Base-by-base conservation (phyloP, 2,888 invertebrate genomes). In the Phyllotreta cruciferae region DNA sequence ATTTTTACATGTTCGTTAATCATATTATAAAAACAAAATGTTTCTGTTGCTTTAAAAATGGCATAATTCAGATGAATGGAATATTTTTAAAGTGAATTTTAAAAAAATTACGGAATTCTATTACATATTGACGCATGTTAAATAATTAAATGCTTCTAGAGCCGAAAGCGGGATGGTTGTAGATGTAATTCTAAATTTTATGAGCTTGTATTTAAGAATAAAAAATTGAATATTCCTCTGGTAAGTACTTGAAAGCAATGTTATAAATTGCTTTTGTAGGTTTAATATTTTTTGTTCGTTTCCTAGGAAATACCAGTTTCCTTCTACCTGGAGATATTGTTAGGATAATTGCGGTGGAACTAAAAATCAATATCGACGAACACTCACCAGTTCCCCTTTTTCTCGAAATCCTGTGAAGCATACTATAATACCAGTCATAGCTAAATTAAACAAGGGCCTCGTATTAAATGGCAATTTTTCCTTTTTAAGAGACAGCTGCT, bases 391-490 rank as follows among this genome's bases (percentile, higher is more conserved):
- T 83, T 94, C 93, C 81, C 93, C 92, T 80, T 92, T 93, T 80
- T 90, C 90, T 73, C 93, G 86, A 82, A 96, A 95, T 64, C 96
- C 96, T 64, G 95, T 94, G 83, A 96, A 95, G 82, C 94, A 95
- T 72, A 95, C 89, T 75, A 94, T 90, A 56, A 93, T 88, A 68
- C 93, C 93, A 74, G 88, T 87, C 95, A 97, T 96, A 63, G 93
- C 88, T 76, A 90, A 87, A 80, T 91, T 93, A 83, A 90, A 96
- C 77, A 95, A 86, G 63, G 96, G 96, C 67, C 95, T 86, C 64
- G 87, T 83, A 80, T 88, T 89, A 75, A 88, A 85, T 55, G 92
- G 90, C 73, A 94, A 83, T 78, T 91, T 89, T 77, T 87, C 87
- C 78, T 87, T 87, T 74, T 87, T 86, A 66, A 86, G 85, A 64